A percentile compares a stretch with the other conserved stretches of the same genome.
Evolutionary conservation across 2,113 vertebrate species (phyloP).

Genomic region (Engystomops pustulosus): DNA sequence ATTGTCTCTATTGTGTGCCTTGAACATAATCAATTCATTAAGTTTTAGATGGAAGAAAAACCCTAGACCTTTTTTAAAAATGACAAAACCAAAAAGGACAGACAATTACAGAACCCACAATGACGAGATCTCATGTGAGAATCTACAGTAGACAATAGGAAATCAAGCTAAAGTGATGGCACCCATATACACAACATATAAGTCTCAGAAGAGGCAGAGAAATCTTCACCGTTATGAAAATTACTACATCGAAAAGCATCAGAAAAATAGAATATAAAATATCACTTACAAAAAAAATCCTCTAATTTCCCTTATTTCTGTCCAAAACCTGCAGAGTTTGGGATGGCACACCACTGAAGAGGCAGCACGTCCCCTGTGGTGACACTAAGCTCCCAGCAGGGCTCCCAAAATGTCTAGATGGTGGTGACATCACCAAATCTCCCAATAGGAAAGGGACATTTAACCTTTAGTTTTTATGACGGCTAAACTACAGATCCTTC

Average conservation of each 20-base stretch:
- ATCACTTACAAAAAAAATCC: constrained; percentile 3
- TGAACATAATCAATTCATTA: not conserved
- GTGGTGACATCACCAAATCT: not conserved
- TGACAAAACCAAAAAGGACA: not conserved
- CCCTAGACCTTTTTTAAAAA: not conserved
- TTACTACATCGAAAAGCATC: not conserved
- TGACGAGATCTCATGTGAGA: not conserved
- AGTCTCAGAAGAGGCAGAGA: too few species aligned
- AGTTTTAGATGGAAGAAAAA: not conserved
- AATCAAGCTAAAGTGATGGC: not conserved
- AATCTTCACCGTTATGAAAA: too few species aligned
- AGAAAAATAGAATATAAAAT: not conserved
- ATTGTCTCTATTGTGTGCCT: not conserved
- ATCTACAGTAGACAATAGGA: not conserved
- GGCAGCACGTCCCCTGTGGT: not conserved
- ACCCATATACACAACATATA: too few species aligned
- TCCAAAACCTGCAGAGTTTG: not conserved
- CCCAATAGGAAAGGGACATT: not conserved
- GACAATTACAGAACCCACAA: not conserved
- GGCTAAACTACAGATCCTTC: not conserved
- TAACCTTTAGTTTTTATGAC: not conserved
- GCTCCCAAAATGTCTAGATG: not conserved
- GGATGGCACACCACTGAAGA: not conserved
- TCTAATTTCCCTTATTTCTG: not conserved
- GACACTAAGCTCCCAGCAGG: not conserved